phyloP scores from a whole-genome alignment of 2,797 vertebrate species.

The Liasis olivaceus region DNA sequence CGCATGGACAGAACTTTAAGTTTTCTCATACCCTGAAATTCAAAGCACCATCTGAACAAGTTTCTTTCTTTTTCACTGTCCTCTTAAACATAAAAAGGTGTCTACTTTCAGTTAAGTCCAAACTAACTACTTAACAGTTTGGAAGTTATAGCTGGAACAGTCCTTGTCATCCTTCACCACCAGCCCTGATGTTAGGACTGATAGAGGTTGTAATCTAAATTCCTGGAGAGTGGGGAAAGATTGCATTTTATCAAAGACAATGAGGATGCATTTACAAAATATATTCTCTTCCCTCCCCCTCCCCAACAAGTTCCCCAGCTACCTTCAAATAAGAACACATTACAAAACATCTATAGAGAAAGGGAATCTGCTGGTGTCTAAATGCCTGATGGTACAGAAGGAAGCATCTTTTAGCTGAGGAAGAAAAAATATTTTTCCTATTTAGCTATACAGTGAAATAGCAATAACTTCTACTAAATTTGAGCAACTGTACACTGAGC shows the following conservation, averaged over 20 bases:
- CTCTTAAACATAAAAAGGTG: background rate
- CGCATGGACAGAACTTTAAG: background rate
- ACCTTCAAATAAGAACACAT: slow-evolving; percentile 11
- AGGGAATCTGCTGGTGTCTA: slow-evolving; percentile 36
- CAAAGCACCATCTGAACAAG: background rate
- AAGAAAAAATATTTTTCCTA: background rate
- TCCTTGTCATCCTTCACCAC: too few species aligned
- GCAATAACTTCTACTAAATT: background rate
- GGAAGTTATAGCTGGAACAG: background rate
- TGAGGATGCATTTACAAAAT: background rate
- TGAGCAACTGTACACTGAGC: background rate
- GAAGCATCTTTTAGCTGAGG: slow-evolving; percentile 10
- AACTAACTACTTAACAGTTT: background rate
- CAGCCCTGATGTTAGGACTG: background rate
- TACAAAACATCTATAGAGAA: slow-evolving; percentile 25
- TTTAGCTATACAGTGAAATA: background rate
- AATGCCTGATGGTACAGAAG: background rate
- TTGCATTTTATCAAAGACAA: background rate
- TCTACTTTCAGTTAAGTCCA: background rate
- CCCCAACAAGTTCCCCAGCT: background rate
- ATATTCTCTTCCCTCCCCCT: fast-evolving
- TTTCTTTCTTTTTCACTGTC: background rate
- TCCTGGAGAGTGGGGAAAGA: background rate
- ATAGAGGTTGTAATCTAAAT: background rate
- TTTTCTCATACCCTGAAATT: background rate